Base-by-base conservation (phyloP, 1,140 invertebrate species). In the Macrosteles quadrilineatus region DNA sequence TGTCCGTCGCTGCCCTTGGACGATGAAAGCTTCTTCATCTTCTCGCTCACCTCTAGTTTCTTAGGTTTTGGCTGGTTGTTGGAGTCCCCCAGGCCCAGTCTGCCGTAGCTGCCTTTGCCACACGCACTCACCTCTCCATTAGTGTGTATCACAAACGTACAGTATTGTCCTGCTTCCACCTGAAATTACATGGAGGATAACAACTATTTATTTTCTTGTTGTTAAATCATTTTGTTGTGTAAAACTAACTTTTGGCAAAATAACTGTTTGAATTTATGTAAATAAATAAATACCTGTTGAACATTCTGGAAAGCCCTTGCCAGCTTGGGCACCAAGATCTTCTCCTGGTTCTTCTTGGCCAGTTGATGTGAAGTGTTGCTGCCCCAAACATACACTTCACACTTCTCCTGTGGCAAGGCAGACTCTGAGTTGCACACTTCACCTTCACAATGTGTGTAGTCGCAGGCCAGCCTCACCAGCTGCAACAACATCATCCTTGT, bases 351-450 rank as follows among this genome's bases (percentile, higher is more conserved):
- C 17, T 85, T 85, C 75, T 88, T 87, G 25, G 86, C 85, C 25
- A 89, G 77, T 75, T 89, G 88, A 76, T 87, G 84, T 36, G 86
- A 87, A n/a, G 86, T 87, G 79, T 90, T 89, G 75, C 86, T 88
- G 1, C 87, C 88, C 87, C 87, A 90, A 2, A 88, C 85, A 77
- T 84, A 88, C n/a, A 87, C 86, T 74, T 87, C 85, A 76, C 83
- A 82, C 50, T 74, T 71, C n/a, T 77, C 73, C 55, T 50, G 36
- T 40, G 21, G 66, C 67, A 25, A 71, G 43, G 40, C 63, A 72
- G 43, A 72, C 70, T 62, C 72, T 73, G 65, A 69, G 59, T 62
- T 59, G 53, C 43, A 57, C 63, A 47, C 55, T 23, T 59, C 55
- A 76, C 70, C 75, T 75, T 23, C 72, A 65, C 25, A 59, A 23